phyloP scores from a whole-genome alignment of 2,888 invertebrate genomes.

The Beris chalybata region DNA sequence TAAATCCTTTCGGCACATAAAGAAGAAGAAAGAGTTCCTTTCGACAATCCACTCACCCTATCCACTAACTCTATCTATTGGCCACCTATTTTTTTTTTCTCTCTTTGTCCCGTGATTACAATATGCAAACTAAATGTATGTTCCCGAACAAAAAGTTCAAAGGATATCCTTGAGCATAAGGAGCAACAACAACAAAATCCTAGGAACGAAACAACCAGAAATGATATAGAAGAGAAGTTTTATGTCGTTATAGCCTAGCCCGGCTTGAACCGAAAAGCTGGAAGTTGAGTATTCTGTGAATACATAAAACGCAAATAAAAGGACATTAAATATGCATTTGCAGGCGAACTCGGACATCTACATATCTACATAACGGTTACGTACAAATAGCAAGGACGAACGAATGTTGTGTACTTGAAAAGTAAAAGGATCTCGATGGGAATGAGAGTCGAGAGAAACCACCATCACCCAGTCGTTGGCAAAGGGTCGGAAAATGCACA shows the following conservation, averaged over 20 bases:
- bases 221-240: slow-evolving; percentile 19
- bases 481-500: slow-evolving; percentile 28
- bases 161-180: slow-evolving; percentile 38
- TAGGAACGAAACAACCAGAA: slow-evolving; percentile 29
- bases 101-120: slow-evolving; percentile 28
- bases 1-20: slow-evolving; percentile 3
- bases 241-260: not conserved
- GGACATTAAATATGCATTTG: slow-evolving; percentile 45
- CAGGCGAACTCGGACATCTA: slow-evolving; percentile 33
- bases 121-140: slow-evolving; percentile 38
- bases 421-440: slow-evolving; percentile 25
- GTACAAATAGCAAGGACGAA: slow-evolving; percentile 3
- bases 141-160: slow-evolving; percentile 35
- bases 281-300: slow-evolving; percentile 27
- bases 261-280: slow-evolving; percentile 15
- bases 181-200: slow-evolving; percentile 34
- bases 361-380: not conserved
- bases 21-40: slow-evolving; percentile 17
- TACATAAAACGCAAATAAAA: slow-evolving; percentile 43
- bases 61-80: slow-evolving; percentile 12
- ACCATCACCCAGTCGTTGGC: slow-evolving; percentile 14
- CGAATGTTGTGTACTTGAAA: slow-evolving; percentile 22
- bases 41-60: slow-evolving; percentile 18
- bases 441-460: slow-evolving; percentile 23
- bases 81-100: slow-evolving; percentile 16